phyloP scores from a whole-genome alignment of 2,797 vertebrate genomes.

The Micrastur ruficollis region DNA sequence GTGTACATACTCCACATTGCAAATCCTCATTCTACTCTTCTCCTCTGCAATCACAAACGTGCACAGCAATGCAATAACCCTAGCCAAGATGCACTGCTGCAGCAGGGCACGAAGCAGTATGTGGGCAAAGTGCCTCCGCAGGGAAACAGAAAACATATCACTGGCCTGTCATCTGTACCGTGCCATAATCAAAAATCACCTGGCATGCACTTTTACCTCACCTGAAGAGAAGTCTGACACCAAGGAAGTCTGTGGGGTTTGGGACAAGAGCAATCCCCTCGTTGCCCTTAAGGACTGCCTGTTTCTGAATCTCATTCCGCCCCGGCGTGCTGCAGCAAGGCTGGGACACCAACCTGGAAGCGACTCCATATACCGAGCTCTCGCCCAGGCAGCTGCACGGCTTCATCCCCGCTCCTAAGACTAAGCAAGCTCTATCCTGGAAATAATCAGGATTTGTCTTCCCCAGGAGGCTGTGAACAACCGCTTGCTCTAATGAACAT shows the following conservation, averaged over 20 bases:
- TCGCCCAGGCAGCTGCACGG: neutral
- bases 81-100: neutral
- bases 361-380: neutral
- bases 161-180: neutral
- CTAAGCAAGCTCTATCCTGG: neutral
- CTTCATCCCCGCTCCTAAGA: neutral
- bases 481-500: conserved; percentile 1
- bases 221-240: neutral
- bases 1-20: fast-evolving
- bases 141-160: neutral
- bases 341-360: neutral
- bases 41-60: neutral
- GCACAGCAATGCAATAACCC: neutral
- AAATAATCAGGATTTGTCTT: conserved; percentile 6
- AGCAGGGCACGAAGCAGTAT: neutral
- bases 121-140: fast-evolving
- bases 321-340: neutral
- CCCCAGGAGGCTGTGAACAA: neutral
- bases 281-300: neutral
- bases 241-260: neutral
- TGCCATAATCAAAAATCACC: neutral
- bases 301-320: neutral
- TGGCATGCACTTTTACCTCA: neutral
- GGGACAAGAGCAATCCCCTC: neutral
- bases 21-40: neutral